Evolutionary conservation across 37 sponge, comb jelly and placozoan genomes (phyloP), one percentile per base, ranked within the genome.

Genomic region (Halichondria panicea): DNA sequence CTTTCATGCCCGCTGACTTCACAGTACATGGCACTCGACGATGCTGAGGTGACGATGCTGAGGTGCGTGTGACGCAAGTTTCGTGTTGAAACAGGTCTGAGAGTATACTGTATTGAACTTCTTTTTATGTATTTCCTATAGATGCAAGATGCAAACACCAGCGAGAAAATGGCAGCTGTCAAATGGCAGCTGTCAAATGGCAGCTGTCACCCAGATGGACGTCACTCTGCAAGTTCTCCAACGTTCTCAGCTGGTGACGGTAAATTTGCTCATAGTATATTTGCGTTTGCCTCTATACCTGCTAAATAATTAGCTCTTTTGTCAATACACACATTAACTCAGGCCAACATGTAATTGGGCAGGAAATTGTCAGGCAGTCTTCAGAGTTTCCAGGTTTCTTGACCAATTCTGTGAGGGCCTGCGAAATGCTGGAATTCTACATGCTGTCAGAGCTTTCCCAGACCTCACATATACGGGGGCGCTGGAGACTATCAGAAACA

Each of bases 361-460:
- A 65, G 66, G 13, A 65, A 30, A 40, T 65, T 37, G 39, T 65
- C 4, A 65, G 11, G 66, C 66, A 4, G 11, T 65, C 9, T 30
- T 8, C 37, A 22, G 7, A 59, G 22, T 59, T 24, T 18, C 52
- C 52, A 48, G 15, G 52, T 15, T 48, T 48, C 61, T 59, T 30
- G 66, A 65, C 22, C 66, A 65, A 12, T 22, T 65, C 12, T 36
- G 40, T 36, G 40, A 65, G 11, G 60, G 60, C 25, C 27, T 59
- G 8, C 19, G 60, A 12, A 24, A 12, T 8, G 25, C 7, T 24
- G 60, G 27, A 24, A 22, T 59, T 12, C 60, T 59, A 22, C 60
- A 27, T 59, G 7, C 27, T 24, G 22, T 59, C 7, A 19, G 27
- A 22, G 19, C 7, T 12, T 59, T 59, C 27, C 60, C 60, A 12